Percentiles rank a stretch among this genome's conserved stretches.
Conservation (phyloP, 2,797 vertebrate species). For the Sarcoramphus papa region DNA sequence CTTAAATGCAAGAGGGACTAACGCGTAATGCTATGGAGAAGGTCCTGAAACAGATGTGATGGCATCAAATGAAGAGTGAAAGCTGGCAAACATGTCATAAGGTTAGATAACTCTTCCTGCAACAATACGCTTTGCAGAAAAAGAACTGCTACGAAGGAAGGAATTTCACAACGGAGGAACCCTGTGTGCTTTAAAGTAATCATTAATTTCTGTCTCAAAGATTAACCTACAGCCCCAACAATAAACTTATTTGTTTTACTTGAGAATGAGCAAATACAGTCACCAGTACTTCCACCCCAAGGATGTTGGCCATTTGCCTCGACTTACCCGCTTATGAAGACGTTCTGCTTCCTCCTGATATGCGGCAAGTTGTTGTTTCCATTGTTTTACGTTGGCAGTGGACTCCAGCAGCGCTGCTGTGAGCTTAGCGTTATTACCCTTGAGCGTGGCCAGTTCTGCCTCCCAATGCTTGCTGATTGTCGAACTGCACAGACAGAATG, state of each 20-base stretch:
- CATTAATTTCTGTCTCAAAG: not conserved
- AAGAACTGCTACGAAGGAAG: not conserved
- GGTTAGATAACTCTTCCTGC: not conserved
- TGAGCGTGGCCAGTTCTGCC: slow-evolving; percentile 94
- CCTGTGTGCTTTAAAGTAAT: not conserved
- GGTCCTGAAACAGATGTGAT: not conserved
- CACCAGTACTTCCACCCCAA: not conserved
- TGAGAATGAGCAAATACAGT: not conserved
- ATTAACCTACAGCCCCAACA: not conserved
- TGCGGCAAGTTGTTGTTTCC: slow-evolving; percentile 96
- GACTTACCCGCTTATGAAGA: slow-evolving; percentile 92
- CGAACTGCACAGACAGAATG: slow-evolving; percentile 78
- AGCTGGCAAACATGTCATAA: not conserved
- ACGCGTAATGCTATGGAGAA: not conserved
- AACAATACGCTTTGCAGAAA: not conserved
- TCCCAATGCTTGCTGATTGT: slow-evolving; percentile 99
- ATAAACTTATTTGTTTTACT: not conserved
- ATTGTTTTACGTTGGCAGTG: slow-evolving; percentile 98
- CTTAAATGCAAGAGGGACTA: not conserved
- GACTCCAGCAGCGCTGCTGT: slow-evolving; percentile 96
- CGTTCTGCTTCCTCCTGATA: slow-evolving; percentile 98
- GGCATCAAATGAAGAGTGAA: not conserved
- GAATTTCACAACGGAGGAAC: not conserved
- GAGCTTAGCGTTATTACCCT: slow-evolving; percentile 97
- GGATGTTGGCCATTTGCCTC: not conserved